Base-by-base conservation (phyloP, 2,113 vertebrate species). In the Dasypus novemcinctus region DNA sequence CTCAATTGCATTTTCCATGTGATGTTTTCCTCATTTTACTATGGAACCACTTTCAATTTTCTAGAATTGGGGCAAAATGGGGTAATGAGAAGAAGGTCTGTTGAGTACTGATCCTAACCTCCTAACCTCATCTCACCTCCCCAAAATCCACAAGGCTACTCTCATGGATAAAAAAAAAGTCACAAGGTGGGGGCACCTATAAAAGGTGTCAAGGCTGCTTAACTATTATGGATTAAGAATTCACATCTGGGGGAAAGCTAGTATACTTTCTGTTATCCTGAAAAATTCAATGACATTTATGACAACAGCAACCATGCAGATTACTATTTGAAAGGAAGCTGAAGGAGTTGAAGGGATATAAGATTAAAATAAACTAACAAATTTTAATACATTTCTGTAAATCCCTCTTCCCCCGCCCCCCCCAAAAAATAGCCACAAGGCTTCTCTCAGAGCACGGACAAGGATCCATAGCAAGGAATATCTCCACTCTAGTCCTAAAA, bases 341-440 rank as follows among this genome's bases (percentile, higher is more conserved):
- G 3, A 72, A 61, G 49, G 25, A 49, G 89, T 29, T 59, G 57
- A 41, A 41, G 33, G n/a, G 20, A 52, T 61, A 29, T 52, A 61
- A 36, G 7, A 61, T 81, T 27, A 88, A 91, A 94, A 95, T 52
- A 72, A 43, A 80, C 12, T 49, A 23, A 92, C n/a, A 69, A 83
- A 75, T 61, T 87, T 83, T 43, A 88, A 76, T 41, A 78, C 14
- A 66, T 27, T 69, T 88, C n/a, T 95, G 33, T 69, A 87, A 92
- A 66, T 52, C 52, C 52, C 52, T 13, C 11, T 12, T 12, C 11
- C 52, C 52, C 49, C 49, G 7, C 49, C 7, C 49, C 49, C 11
- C 52, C 11, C 38, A 64, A 66, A 6, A 43, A 80, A 54, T 46
- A 92, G 52, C 20, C 27, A 49, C 57, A 88, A 66, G 66, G 17